Percentiles rank a stretch among this genome's conserved stretches.
These are phyloP conservation scores for Limulus polyphemus DNA, from an alignment of 2,888 invertebrate species.

Conservation along the genomic window DNA sequence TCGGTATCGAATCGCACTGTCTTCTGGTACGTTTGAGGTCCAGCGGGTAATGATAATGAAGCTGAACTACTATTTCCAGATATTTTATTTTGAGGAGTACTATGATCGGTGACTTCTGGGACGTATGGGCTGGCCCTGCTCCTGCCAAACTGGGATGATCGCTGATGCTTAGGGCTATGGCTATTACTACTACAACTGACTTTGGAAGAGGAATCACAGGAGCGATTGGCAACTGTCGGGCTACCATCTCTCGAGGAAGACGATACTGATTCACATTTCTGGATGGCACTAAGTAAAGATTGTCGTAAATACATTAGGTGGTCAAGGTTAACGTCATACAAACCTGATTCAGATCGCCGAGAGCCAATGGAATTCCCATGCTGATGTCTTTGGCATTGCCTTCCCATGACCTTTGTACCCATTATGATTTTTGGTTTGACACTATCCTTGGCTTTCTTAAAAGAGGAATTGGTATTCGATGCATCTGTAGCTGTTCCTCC, in stretches of 20 bases:
- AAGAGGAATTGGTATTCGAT: slow-evolving; percentile 9
- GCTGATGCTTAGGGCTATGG: background rate
- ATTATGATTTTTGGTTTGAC: slow-evolving; percentile 33
- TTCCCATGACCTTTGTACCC: slow-evolving; percentile 32
- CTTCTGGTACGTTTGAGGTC: slow-evolving; percentile 17
- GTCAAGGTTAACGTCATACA: slow-evolving; percentile 28
- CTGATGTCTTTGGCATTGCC: slow-evolving; percentile 7
- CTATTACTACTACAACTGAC: background rate
- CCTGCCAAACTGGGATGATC: slow-evolving; percentile 1
- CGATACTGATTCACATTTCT: slow-evolving; percentile 28
- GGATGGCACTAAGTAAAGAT: slow-evolving; percentile 31
- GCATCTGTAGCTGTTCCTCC: slow-evolving; percentile 17
- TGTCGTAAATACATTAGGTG: slow-evolving; percentile 32
- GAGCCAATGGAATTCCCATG: slow-evolving; percentile 1
- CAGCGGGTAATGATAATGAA: background rate
- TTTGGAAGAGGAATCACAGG: background rate
- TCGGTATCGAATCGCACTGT: slow-evolving; percentile 26
- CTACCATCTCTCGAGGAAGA: slow-evolving; percentile 6
- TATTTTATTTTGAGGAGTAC: background rate
- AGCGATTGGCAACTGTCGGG: background rate
- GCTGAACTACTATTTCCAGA: slow-evolving; percentile 1
- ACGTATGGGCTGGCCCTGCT: slow-evolving; percentile 4
- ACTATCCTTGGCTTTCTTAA: slow-evolving; percentile 2
- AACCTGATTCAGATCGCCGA: slow-evolving; percentile 14
- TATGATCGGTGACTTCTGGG: background rate